Evolutionary conservation across 2,797 vertebrate species (phyloP).

Genomic region (Tinamus major): DNA sequence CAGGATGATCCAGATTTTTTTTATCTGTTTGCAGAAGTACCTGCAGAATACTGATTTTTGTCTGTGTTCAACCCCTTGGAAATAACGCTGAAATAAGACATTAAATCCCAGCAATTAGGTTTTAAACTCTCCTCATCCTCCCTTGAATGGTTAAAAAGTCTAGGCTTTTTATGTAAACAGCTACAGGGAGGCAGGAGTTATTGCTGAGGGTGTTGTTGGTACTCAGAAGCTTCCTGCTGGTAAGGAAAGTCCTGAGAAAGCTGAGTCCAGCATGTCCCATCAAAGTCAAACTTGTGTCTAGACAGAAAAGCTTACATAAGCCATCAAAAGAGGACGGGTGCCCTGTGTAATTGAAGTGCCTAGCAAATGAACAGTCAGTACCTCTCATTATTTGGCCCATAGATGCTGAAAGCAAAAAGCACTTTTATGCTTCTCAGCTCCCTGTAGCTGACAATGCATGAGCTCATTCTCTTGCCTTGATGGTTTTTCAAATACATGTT

Average conservation of each 20-base stretch:
- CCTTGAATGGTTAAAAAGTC: slow-evolving; percentile 18
- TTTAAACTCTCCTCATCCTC: slow-evolving; percentile 22
- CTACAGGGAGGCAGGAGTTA: not conserved
- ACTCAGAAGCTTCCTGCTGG: slow-evolving; percentile 39
- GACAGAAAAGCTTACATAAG: slow-evolving; percentile 54
- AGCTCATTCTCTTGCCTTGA: not conserved
- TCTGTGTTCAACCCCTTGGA: slow-evolving; percentile 20
- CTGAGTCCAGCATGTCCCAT: slow-evolving; percentile 57
- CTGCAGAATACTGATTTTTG: slow-evolving; percentile 44
- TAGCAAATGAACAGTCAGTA: slow-evolving; percentile 32
- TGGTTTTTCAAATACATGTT: not conserved
- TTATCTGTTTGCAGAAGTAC: slow-evolving; percentile 42
- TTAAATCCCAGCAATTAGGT: slow-evolving; percentile 30
- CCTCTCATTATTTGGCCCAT: not conserved
- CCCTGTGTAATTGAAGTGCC: slow-evolving; percentile 64
- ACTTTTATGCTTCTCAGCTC: not conserved
- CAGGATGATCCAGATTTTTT: slow-evolving; percentile 8
- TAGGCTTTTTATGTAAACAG: slow-evolving; percentile 26
- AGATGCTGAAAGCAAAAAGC: slow-evolving; percentile 20
- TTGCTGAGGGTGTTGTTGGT: slow-evolving; percentile 33
- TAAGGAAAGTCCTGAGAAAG: slow-evolving; percentile 51
- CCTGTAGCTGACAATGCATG: not conserved
- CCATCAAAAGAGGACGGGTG: slow-evolving; percentile 56
- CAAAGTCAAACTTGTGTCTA: slow-evolving; percentile 64
- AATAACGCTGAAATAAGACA: slow-evolving; percentile 57